phyloP scores from a whole-genome alignment of 2,113 vertebrate species.

The Amphiprion percula region DNA sequence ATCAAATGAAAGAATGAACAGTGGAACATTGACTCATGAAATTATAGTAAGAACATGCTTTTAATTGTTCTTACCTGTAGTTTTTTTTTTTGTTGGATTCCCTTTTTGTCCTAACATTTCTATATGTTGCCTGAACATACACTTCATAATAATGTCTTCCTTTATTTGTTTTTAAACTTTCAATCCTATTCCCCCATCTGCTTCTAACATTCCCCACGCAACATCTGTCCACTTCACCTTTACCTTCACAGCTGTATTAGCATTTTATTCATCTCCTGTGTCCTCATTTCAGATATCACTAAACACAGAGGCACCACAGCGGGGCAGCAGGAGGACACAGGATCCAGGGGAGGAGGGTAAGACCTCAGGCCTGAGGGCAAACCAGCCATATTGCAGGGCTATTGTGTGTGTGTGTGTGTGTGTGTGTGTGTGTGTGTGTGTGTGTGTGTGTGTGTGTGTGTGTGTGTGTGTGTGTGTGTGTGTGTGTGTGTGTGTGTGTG shows the following conservation, averaged over 20 bases:
- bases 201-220: neutral
- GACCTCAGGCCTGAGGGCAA: conserved; percentile 65
- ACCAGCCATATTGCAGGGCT: conserved; percentile 55
- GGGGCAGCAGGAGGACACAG: conserved; percentile 30
- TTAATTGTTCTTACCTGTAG: too few relatives aligned
- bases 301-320: conserved; percentile 45
- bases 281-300: conserved; percentile 23
- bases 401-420: conserved; percentile 39
- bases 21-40: too few relatives aligned
- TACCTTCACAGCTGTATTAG: conserved; percentile 1
- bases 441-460: conserved; percentile 42
- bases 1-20: too few relatives aligned
- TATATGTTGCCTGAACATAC: too few relatives aligned
- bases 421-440: conserved; percentile 66
- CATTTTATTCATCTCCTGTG: conserved; percentile 26
- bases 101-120: too few relatives aligned
- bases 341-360: conserved; percentile 42
- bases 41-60: too few relatives aligned
- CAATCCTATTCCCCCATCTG: neutral
- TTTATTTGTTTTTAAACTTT: too few relatives aligned
- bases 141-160: too few relatives aligned
- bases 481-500: conserved; percentile 56
- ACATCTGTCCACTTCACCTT: conserved; percentile 7
- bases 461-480: conserved; percentile 39
- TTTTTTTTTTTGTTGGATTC: too few relatives aligned